A percentile compares a stretch with the other conserved stretches of the same genome.
phyloP scores from a whole-genome alignment of 2,797 vertebrate species.

The Rhodeus uyekii region DNA sequence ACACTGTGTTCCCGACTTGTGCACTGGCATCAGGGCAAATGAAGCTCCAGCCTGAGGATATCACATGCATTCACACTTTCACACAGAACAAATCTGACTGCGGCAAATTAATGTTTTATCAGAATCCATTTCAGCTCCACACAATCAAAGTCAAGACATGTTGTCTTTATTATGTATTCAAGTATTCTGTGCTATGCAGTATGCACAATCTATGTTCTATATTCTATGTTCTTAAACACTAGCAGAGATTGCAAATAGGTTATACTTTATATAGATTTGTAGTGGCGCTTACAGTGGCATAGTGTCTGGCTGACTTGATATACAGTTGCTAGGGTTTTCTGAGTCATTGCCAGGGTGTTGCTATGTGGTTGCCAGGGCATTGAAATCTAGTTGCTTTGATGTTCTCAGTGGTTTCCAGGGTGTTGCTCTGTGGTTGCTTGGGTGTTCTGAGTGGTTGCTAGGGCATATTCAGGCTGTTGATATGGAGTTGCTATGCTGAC shows the following conservation, averaged over 20 bases:
- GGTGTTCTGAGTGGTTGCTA: neutral
- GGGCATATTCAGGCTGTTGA: too few relatives aligned
- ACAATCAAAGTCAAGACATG: neutral
- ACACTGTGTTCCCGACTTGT: conserved; percentile 42
- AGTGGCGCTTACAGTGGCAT: neutral
- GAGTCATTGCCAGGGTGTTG: neutral
- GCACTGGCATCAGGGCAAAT: conserved; percentile 36
- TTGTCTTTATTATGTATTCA: neutral
- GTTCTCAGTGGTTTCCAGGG: neutral
- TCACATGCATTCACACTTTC: conserved; percentile 28
- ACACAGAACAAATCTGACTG: conserved; percentile 11
- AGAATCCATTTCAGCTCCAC: neutral
- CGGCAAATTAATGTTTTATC: neutral
- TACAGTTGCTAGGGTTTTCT: neutral
- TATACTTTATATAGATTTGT: neutral
- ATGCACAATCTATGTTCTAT: neutral
- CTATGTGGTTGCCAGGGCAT: neutral
- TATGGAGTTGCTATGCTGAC: too few relatives aligned
- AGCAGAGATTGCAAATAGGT: neutral
- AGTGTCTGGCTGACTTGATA: neutral
- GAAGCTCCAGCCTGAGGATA: conserved; percentile 16
- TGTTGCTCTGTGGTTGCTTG: neutral
- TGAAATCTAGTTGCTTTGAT: neutral
- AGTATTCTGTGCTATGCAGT: neutral
- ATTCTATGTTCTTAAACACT: neutral